Evolutionary conservation across 2,888 invertebrate genomes (phyloP), one percentile per base, ranked within the genome.

Genomic region (Sylvicola cinctus): DNA sequence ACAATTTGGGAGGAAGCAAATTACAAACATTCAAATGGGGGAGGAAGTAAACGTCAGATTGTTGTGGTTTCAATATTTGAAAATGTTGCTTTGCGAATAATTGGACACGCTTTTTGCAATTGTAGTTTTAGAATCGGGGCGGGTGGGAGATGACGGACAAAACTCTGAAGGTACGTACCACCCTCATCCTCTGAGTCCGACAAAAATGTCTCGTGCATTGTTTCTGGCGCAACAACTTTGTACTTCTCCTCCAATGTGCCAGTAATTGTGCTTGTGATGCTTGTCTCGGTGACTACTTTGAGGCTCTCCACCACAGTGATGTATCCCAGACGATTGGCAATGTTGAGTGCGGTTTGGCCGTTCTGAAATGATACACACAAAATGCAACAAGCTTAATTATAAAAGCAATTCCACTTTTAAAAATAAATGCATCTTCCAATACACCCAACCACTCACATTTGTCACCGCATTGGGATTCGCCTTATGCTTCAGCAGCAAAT

Each of bases 111-210:
- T n/a, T n/a, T n/a, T n/a, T n/a, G n/a, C n/a, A n/a, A n/a, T n/a
- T n/a, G 20, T 20, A 6, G 20, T 4, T 4, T 20, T 6, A 6
- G 20, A 20, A 20, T 20, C 20, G 8, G 5, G 20, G 8, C 8
- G 20, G 20, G 20, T 20, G 20, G n/a, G 20, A 20, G 20, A 20
- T 20, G 20, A 20, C 5, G 4, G 20, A 20, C 5, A 20, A 20
- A 20, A 20, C 20, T 20, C 4, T 20, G 20, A 20, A n/a, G n/a
- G n/a, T n/a, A n/a, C 20, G 51, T 66, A 75, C 88, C 90, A 63
- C 88, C 91, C 70, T 98, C 96, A 62, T 98, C 96, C 55, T 98
- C 98, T 1, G 93, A 95, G 58, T 99, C 98, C 15, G 91, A 90
- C 74, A 98, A 84, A 60, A 95, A 84, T 8, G 90, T 85, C 59